A percentile compares a stretch with the other conserved stretches of the same genome.
These are phyloP conservation scores for Homalodisca vitripennis DNA, from an alignment of 1,140 invertebrate species.

Conservation along the genomic window DNA sequence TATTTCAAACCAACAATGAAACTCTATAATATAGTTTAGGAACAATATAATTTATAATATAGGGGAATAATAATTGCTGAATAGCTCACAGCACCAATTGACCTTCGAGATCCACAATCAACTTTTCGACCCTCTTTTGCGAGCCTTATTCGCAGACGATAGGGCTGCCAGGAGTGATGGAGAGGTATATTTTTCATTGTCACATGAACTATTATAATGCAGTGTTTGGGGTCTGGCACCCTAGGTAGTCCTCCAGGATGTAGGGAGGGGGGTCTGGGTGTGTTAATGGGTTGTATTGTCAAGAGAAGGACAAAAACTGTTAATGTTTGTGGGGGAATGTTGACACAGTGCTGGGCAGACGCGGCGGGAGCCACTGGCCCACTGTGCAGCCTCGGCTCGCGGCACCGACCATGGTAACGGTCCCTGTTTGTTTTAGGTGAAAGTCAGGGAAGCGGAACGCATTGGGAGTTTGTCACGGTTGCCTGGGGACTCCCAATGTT, in stretches of 20 bases:
- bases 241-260: no score
- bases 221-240: not conserved
- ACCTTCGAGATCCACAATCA: no score
- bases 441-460: conserved; percentile 8
- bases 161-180: not conserved
- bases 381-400: not conserved
- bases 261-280: not conserved
- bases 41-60: no score
- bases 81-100: no score
- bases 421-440: conserved; percentile 14
- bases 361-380: not conserved
- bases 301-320: conserved; percentile 1
- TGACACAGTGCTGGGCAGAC: not conserved
- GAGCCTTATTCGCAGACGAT: no score
- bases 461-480: conserved; percentile 16
- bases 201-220: conserved; percentile 18
- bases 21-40: no score
- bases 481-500: not conserved
- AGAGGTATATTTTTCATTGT: no score
- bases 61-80: no score
- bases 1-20: no score
- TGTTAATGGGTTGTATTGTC: conserved; percentile 20
- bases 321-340: conserved; percentile 1
- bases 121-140: no score
- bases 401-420: not conserved